Conservation (phyloP, 2,113 vertebrate genomes). For the Octodon degus region DNA sequence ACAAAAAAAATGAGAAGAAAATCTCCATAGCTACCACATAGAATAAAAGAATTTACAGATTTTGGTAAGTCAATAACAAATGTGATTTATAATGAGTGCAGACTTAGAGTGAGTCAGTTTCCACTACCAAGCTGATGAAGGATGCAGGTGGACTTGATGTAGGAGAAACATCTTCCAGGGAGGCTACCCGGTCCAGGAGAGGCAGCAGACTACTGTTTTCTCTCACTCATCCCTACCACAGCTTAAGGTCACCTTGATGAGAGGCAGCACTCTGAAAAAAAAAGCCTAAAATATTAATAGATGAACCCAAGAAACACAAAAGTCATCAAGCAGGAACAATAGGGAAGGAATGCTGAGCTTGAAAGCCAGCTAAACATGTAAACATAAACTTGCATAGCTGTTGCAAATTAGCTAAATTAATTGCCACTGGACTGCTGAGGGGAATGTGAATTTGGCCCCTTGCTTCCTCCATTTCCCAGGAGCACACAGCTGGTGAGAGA, state of each 20-base stretch:
- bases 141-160: background rate
- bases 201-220: background rate
- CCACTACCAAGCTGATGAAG: background rate
- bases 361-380: background rate
- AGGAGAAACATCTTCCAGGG: background rate
- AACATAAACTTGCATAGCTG: background rate
- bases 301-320: background rate
- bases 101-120: background rate
- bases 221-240: background rate
- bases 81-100: background rate
- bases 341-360: background rate
- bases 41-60: conserved; percentile 7
- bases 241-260: background rate
- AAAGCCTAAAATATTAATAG: background rate
- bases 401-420: background rate
- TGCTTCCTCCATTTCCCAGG: no score
- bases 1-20: background rate
- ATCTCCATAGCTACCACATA: background rate
- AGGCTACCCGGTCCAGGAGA: background rate
- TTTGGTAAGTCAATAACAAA: conserved; percentile 25
- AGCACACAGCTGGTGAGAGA: no score
- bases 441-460: no score
- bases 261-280: conserved; percentile 11
- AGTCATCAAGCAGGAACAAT: background rate
- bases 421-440: no score